A percentile compares a stretch with the other conserved stretches of the same genome.
Evolutionary conservation across 2,888 invertebrate genomes (phyloP).

Genomic region (Tholera decimalis): DNA sequence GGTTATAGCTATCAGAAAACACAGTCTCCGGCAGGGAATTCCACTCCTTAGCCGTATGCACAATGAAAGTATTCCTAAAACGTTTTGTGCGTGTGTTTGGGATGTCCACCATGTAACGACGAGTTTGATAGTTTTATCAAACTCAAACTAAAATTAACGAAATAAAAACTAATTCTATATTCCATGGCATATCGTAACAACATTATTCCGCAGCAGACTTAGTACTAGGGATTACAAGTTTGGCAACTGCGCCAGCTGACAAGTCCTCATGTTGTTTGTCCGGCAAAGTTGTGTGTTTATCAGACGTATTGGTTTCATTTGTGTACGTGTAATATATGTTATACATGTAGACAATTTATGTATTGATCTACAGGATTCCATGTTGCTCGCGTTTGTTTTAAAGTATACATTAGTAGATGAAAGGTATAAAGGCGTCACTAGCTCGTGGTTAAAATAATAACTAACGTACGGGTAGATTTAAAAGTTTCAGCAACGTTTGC

Average conservation of each 20-base stretch:
- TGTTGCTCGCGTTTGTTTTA: background rate
- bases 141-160: too few species aligned
- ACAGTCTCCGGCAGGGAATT: too few species aligned
- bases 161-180: background rate
- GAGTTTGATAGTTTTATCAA: too few species aligned
- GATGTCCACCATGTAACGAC: too few species aligned
- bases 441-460: too few species aligned
- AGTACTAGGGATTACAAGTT: conserved; percentile 68
- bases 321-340: background rate
- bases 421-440: too few species aligned
- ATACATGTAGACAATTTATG: background rate
- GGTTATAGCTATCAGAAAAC: too few species aligned
- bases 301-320: conserved; percentile 22
- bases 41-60: too few species aligned
- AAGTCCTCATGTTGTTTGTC: conserved; percentile 65
- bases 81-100: too few species aligned
- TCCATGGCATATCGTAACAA: background rate
- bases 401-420: background rate
- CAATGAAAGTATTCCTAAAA: too few species aligned
- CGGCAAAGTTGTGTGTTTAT: conserved; percentile 56
- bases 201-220: conserved; percentile 51
- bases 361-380: conserved; percentile 1
- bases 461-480: too few species aligned
- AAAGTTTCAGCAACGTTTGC: too few species aligned
- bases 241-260: conserved; percentile 48